Conservation (phyloP, 2,113 vertebrate species). For the Mola mola region DNA sequence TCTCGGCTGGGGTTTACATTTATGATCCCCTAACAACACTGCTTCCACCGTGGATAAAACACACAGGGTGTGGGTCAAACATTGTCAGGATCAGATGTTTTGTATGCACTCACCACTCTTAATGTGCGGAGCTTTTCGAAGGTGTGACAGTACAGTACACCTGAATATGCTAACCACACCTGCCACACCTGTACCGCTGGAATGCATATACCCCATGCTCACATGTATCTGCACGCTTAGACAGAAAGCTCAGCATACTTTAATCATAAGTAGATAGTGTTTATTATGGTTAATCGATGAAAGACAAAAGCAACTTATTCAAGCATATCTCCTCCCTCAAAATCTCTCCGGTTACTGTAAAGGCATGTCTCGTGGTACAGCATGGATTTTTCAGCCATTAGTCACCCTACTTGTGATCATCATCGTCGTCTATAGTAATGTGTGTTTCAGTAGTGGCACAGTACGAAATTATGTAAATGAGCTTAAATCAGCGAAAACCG, state of each 20-base stretch:
- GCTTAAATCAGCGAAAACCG: background rate
- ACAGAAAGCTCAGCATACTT: constrained; percentile 2
- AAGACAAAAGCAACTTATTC: no score
- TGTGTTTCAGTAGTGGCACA: background rate
- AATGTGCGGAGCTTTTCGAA: constrained; percentile 43
- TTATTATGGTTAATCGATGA: background rate
- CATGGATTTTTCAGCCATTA: background rate
- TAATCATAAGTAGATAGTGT: background rate
- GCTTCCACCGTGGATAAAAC: constrained; percentile 59
- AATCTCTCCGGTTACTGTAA: no score
- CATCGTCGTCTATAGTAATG: background rate
- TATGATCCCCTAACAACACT: constrained; percentile 63
- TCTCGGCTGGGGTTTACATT: constrained; percentile 17
- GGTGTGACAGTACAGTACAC: constrained; percentile 63
- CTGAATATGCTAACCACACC: constrained; percentile 61
- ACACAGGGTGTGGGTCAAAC: constrained; percentile 66
- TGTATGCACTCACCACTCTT: no score
- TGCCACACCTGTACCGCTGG: constrained; percentile 69
- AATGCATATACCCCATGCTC: constrained; percentile 50
- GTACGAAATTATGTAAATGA: background rate
- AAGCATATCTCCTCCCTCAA: no score
- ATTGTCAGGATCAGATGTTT: constrained; percentile 54
- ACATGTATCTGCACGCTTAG: constrained; percentile 32
- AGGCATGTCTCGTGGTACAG: no score
- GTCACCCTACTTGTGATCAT: background rate